Evolutionary conservation across 2,113 vertebrate species (phyloP).

Genomic region (Stomatorhinus ivindoensis): DNA sequence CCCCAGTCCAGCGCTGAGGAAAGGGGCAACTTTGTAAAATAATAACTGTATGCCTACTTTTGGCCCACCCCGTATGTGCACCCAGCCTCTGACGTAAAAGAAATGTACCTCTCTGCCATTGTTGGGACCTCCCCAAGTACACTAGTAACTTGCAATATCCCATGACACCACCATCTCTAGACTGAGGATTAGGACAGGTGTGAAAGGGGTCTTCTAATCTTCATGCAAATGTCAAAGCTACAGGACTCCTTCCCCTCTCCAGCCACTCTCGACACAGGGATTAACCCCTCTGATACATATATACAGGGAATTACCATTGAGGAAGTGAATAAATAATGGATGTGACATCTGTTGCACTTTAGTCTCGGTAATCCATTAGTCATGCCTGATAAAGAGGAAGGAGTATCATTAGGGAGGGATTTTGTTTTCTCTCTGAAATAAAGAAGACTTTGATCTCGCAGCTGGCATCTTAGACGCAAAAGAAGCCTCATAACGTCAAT

Average conservation of each 20-base stretch:
- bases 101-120: not conserved
- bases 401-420: conserved; percentile 12
- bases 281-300: conserved; percentile 13
- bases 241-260: conserved; percentile 13
- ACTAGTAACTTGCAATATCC: not conserved
- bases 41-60: not conserved
- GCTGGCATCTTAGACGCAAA: not conserved
- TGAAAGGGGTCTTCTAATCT: conserved; percentile 13
- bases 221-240: conserved; percentile 18
- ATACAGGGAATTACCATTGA: conserved; percentile 17
- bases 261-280: conserved; percentile 12
- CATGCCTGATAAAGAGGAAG: conserved; percentile 3
- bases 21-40: not conserved
- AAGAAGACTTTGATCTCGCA: conserved; percentile 16
- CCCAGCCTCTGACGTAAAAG: not conserved
- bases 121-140: not conserved
- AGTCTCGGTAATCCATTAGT: conserved; percentile 14
- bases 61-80: not conserved
- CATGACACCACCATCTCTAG: not conserved
- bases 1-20: no score
- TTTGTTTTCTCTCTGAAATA: conserved; percentile 1
- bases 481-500: not conserved
- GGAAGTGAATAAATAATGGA: conserved; percentile 23
- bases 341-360: conserved; percentile 13
- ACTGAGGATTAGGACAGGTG: not conserved